Conservation (phyloP, 2,113 vertebrate genomes). For the Oncorhynchus nerka region DNA sequence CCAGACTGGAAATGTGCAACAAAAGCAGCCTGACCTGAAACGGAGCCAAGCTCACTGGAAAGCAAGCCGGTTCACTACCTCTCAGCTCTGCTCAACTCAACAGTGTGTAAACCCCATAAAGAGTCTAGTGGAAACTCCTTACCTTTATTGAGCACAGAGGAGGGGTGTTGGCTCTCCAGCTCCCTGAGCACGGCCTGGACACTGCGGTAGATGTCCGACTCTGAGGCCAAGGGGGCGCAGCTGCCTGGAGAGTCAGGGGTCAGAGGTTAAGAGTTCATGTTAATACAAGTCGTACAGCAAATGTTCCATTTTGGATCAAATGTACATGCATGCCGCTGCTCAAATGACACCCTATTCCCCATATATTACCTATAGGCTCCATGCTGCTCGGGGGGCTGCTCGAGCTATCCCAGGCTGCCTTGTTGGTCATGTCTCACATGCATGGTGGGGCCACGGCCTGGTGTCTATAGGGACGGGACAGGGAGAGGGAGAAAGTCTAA, state of each 20-base stretch:
- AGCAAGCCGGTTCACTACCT: too few species aligned
- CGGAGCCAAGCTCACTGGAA: too few species aligned
- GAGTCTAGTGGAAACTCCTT: constrained; percentile 2
- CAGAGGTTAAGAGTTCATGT: too few species aligned
- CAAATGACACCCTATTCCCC: too few species aligned
- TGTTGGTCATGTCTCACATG: constrained; percentile 45
- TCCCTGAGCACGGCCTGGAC: constrained; percentile 84
- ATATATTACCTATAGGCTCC: constrained; percentile 61
- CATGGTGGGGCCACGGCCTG: constrained; percentile 39
- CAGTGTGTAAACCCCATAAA: too few species aligned
- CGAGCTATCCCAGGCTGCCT: constrained; percentile 49
- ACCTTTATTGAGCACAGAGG: constrained; percentile 79
- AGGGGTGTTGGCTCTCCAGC: constrained; percentile 64
- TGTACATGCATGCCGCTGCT: background rate
- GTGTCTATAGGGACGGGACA: constrained; percentile 31
- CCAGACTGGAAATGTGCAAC: too few species aligned
- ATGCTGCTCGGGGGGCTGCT: constrained; percentile 39
- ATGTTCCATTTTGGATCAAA: background rate
- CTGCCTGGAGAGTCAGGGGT: constrained; percentile 33
- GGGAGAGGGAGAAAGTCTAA: background rate
- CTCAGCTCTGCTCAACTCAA: too few species aligned
- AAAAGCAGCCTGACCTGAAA: too few species aligned
- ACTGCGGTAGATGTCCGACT: constrained; percentile 84
- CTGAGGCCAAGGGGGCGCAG: constrained; percentile 65
- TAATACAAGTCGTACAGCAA: background rate